These are phyloP conservation scores for Sapajus apella DNA, from an alignment of 2,113 vertebrate genomes.

Conservation along the genomic window DNA sequence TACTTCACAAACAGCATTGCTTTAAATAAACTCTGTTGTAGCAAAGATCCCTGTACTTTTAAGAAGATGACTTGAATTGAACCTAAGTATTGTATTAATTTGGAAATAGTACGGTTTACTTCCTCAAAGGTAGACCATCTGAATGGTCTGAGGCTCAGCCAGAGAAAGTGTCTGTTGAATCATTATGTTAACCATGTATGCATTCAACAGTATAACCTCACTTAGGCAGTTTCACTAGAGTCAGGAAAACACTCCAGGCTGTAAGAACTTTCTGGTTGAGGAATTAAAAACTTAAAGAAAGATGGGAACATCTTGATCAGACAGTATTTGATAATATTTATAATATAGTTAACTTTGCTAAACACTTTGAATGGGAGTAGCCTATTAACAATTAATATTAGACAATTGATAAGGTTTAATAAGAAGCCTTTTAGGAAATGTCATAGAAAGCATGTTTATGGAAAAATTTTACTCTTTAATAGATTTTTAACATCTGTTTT, in stretches of 20 bases:
- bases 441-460: not conserved
- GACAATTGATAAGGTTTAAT: not conserved
- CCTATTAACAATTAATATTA: not conserved
- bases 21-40: slow-evolving; percentile 81
- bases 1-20: slow-evolving; percentile 80
- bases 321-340: not conserved
- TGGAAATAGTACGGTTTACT: not conserved
- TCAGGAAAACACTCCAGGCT: not conserved
- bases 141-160: not conserved
- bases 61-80: slow-evolving; percentile 57
- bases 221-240: not conserved
- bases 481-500: not conserved
- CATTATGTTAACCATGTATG: rapidly evolving
- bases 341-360: not conserved
- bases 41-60: slow-evolving; percentile 59
- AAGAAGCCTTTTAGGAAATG: not conserved
- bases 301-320: not conserved
- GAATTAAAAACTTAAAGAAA: slow-evolving; percentile 15
- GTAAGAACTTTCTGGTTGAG: not conserved
- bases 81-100: slow-evolving; percentile 44
- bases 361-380: not conserved
- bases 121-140: not conserved
- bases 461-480: not conserved
- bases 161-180: not conserved
- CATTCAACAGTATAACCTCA: not conserved